Conservation (phyloP, 1,140 invertebrate genomes). For the Drosophila murphyi region DNA sequence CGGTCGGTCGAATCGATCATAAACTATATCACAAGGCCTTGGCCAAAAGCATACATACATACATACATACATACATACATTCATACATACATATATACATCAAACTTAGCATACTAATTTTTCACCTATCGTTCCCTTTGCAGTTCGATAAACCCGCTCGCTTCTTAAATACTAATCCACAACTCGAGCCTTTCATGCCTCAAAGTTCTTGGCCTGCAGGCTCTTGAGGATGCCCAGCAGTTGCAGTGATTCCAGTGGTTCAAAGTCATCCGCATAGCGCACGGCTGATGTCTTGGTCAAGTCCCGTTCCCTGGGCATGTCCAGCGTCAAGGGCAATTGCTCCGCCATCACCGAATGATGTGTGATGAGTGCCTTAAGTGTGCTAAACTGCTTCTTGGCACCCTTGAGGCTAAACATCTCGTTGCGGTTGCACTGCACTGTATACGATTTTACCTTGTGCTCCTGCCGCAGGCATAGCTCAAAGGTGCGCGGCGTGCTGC, state of each 20-base stretch:
- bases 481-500: constrained; percentile 60
- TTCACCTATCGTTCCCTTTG: constrained; percentile 80
- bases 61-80: constrained; percentile 9
- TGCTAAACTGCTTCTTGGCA: constrained; percentile 97
- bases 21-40: constrained; percentile 71
- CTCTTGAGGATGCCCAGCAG: constrained; percentile 74
- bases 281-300: constrained; percentile 56
- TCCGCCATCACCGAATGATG: constrained; percentile 98
- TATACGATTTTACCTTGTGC: constrained; percentile 65
- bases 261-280: constrained; percentile 79
- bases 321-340: constrained; percentile 95
- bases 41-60: constrained; percentile 22
- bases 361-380: constrained; percentile 94
- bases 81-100: constrained; percentile 18
- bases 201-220: constrained; percentile 69
- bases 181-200: constrained; percentile 44
- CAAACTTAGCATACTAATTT: constrained; percentile 41
- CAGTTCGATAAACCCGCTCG: constrained; percentile 61
- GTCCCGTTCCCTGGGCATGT: constrained; percentile 88
- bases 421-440: constrained; percentile 57
- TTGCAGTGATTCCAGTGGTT: constrained; percentile 75
- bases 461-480: constrained; percentile 69
- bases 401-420: constrained; percentile 88
- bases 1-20: constrained; percentile 28
- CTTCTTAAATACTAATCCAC: neutral